Evolutionary conservation across 2,113 vertebrate species (phyloP).

Genomic region (Holacanthus passer): DNA sequence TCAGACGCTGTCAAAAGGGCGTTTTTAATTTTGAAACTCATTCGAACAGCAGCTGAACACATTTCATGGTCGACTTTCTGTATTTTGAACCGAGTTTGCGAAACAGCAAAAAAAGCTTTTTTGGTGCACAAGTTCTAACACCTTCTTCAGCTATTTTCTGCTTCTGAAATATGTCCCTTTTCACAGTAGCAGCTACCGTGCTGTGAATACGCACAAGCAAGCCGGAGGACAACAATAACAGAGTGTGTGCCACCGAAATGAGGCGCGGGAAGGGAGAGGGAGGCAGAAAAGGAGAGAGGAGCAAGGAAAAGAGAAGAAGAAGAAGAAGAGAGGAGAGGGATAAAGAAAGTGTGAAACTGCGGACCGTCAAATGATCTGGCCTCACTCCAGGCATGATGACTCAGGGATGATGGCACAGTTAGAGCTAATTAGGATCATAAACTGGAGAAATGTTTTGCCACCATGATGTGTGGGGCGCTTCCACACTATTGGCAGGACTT

Average conservation of each 20-base stretch:
- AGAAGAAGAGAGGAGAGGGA: constrained; percentile 30
- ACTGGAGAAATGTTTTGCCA: constrained; percentile 79
- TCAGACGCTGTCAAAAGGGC: constrained; percentile 24
- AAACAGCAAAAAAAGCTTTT: constrained; percentile 15
- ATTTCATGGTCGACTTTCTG: constrained; percentile 23
- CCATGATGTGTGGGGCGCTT: constrained; percentile 63
- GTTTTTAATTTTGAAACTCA: constrained; percentile 39
- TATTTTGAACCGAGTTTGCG: constrained; percentile 14
- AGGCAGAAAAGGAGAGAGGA: not conserved
- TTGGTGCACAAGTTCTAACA: constrained; percentile 30
- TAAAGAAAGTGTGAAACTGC: constrained; percentile 53
- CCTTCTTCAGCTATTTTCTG: constrained; percentile 58
- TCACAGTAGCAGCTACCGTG: constrained; percentile 55
- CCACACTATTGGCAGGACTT: constrained; percentile 61
- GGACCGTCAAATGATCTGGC: constrained; percentile 77
- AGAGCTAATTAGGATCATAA: constrained; percentile 83
- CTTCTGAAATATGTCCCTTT: constrained; percentile 59
- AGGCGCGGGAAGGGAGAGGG: not conserved
- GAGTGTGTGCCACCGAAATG: constrained; percentile 26
- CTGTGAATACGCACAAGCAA: constrained; percentile 47
- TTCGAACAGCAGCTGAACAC: constrained; percentile 5
- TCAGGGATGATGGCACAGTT: constrained; percentile 80
- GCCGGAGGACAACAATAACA: constrained; percentile 51
- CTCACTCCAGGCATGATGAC: constrained; percentile 78
- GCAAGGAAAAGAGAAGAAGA: constrained; percentile 4